Evolutionary conservation across 2,113 vertebrate genomes (phyloP).

Genomic region (Arizona elegans): DNA sequence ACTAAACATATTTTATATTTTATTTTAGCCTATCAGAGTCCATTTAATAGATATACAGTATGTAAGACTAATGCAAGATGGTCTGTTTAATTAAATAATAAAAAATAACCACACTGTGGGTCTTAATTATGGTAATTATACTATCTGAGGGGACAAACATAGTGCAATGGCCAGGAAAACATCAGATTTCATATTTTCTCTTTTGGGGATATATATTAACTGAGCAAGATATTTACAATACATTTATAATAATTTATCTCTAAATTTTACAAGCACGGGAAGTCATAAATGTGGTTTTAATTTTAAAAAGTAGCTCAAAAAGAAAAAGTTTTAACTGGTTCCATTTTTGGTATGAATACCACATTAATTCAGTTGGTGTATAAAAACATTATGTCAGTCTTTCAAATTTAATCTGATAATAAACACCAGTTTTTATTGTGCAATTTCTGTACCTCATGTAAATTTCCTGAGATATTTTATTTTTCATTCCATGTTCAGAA

Average conservation of each 20-base stretch:
- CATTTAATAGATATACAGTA: background rate
- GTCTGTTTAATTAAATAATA: background rate
- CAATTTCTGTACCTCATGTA: background rate
- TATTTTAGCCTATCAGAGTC: background rate
- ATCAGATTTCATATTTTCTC: background rate
- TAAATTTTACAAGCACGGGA: slow-evolving; percentile 10
- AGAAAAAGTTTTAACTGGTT: background rate
- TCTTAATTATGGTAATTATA: background rate
- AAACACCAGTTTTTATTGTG: background rate
- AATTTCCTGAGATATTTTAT: background rate
- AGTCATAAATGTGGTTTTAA: background rate
- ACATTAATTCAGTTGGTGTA: background rate
- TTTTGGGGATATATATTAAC: background rate
- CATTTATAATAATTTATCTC: background rate
- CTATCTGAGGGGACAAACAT: background rate
- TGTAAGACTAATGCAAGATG: background rate
- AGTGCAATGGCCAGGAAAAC: background rate
- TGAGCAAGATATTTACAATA: background rate
- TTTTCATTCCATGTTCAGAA: background rate
- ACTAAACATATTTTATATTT: background rate
- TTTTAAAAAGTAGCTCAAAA: background rate
- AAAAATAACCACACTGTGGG: background rate
- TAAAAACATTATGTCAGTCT: background rate
- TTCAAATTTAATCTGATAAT: background rate
- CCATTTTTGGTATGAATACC: background rate